Evolutionary conservation across 23 tunicate genomes (phyloP).

Genomic region (Clavelina lepadiformis): DNA sequence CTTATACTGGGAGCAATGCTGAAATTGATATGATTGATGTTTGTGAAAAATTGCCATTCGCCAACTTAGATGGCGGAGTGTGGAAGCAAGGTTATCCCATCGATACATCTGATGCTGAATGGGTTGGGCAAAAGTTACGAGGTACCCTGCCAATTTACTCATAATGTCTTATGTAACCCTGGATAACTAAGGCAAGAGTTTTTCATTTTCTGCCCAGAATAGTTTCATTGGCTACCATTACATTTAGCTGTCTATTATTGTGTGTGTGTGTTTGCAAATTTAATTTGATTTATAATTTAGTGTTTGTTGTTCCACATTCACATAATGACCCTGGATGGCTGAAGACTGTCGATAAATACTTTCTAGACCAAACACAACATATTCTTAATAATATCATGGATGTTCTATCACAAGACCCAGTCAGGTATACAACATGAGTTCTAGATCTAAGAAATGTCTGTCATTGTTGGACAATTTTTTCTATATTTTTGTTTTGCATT

Average conservation of each 20-base stretch:
- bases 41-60: constrained; percentile 52
- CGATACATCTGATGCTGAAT: constrained; percentile 73
- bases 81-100: constrained; percentile 98
- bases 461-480: background rate
- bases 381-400: constrained; percentile 87
- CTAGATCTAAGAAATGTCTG: background rate
- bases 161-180: background rate
- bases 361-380: constrained; percentile 65
- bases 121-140: constrained; percentile 70
- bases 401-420: constrained; percentile 49
- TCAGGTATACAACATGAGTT: constrained; percentile 18
- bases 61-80: constrained; percentile 90
- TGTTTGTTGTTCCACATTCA: constrained; percentile 95
- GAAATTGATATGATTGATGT: constrained; percentile 72
- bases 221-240: too few species aligned
- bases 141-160: constrained; percentile 13
- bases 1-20: constrained; percentile 24
- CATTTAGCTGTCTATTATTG: too few species aligned
- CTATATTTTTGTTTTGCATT: background rate
- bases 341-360: constrained; percentile 87
- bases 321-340: constrained; percentile 99
- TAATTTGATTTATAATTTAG: constrained; percentile 18
- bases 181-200: background rate
- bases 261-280: too few species aligned
- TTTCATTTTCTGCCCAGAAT: too few species aligned